Evolutionary conservation across 2,113 vertebrate genomes (phyloP), one percentile per base, ranked within the genome.

Genomic region (Nothocercus nigrocapillus): DNA sequence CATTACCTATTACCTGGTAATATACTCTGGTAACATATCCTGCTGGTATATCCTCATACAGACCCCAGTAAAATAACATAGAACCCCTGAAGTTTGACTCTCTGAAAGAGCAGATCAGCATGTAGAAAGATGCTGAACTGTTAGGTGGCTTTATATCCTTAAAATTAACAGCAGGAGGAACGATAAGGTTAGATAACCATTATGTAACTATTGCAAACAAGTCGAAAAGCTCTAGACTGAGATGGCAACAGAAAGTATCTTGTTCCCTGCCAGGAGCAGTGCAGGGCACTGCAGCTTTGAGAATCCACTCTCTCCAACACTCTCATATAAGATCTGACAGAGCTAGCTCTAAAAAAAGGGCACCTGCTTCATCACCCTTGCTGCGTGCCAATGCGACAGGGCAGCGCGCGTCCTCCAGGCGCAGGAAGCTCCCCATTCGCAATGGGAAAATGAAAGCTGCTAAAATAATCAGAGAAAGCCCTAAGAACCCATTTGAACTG

Each of bases 321-420:
- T 13, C 8, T 36, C 36, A 44, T 30, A 2, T 8, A 62, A 62
- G 74, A 82, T 78, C 13, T 40, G 79, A 44, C 63, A 16, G 75
- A 45, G 75, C 85, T 91, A 89, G 54, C 85, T 91, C 72, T 47
- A 0, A 49, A 79, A 62, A 76, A 83, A 44, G 36, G 85, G 40
- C 85, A 74, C 79, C 84, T 66, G 63, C 72, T 81, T 66, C 93
- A 91, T 78, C 91, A 4, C 56, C 75, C 68, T 34, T 13, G 67
- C 82, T 32, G 36, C 12, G 59, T 42, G 45, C 19, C 82, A 59
- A 13, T 1, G 56, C 4, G 34, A 85, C 94, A 86, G 91, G 72
- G 73, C 53, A 8, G 42, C 22, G 66, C 91, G 40, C 7, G 38
- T 83, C 91, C 88, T 81, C 85, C 82, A 67, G 68, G 88, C 89